Conservation (phyloP, 1,140 invertebrate genomes). For the Penaeus vannamei region DNA sequence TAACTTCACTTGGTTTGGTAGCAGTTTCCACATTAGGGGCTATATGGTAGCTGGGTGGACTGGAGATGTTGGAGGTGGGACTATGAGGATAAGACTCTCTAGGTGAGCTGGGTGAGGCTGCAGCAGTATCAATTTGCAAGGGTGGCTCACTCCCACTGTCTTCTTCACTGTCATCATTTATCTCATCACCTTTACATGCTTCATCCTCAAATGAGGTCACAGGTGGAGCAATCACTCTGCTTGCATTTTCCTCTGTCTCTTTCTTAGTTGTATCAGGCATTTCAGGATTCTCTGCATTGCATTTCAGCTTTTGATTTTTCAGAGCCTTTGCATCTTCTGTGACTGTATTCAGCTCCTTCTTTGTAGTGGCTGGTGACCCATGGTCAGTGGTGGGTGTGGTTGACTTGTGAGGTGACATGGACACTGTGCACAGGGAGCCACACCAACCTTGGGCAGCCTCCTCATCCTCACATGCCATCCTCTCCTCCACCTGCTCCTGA, state of each 20-base stretch:
- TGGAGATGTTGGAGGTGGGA: conserved; percentile 4
- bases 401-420: conserved; percentile 65
- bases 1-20: neutral
- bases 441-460: conserved; percentile 56
- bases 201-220: conserved; percentile 11
- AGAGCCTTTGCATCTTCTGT: neutral
- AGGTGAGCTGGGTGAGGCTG: conserved; percentile 55
- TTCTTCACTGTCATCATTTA: conserved; percentile 52
- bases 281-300: neutral
- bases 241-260: conserved; percentile 16
- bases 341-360: neutral
- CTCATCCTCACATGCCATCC: conserved; percentile 42
- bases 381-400: conserved; percentile 49
- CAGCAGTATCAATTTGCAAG: conserved; percentile 65
- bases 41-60: neutral
- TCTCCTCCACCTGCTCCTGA: conserved; percentile 6
- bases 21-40: neutral
- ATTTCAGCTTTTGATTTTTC: neutral
- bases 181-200: conserved; percentile 6
- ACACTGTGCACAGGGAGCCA: conserved; percentile 64
- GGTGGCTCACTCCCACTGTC: conserved; percentile 66
- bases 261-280: neutral
- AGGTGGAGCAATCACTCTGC: neutral
- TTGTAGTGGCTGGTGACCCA: neutral
- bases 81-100: conserved; percentile 51